phyloP scores from a whole-genome alignment of 53 echinoderm and acorn worm genomes.

The Echinometra lucunter region DNA sequence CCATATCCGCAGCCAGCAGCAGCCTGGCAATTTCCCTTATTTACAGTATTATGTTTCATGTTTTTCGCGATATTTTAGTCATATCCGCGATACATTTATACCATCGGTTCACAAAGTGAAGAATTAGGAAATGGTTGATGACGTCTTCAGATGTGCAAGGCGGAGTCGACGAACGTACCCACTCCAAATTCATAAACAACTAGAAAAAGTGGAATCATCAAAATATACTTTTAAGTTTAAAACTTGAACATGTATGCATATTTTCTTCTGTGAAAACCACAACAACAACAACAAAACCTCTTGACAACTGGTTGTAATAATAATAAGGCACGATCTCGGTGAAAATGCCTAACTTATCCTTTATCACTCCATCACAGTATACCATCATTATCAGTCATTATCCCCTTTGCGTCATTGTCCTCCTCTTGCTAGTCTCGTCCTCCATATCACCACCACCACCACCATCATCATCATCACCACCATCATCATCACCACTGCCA shows the following conservation, averaged over 20 bases:
- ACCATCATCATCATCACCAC: neutral
- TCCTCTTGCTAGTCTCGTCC: too few species aligned
- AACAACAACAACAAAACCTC: neutral
- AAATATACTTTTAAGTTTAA: too few species aligned
- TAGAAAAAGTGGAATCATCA: too few species aligned
- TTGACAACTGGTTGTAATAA: neutral
- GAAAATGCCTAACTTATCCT: neutral
- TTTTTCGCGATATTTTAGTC: neutral
- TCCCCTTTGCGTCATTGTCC: too few species aligned
- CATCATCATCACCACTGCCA: neutral
- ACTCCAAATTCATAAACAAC: too few species aligned
- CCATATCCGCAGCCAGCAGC: neutral
- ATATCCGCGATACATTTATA: neutral
- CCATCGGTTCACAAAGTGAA: too few species aligned
- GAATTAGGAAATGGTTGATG: too few species aligned
- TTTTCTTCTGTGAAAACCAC: too few species aligned
- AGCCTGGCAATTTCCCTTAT: neutral
- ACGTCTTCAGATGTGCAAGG: neutral
- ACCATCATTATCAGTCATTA: too few species aligned
- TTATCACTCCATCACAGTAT: neutral
- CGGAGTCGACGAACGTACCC: neutral
- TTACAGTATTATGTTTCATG: neutral
- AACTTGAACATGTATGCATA: too few species aligned
- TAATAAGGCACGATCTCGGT: constrained; percentile 30
- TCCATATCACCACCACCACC: too few species aligned